A percentile compares a stretch with the other conserved stretches of the same genome.
These are phyloP conservation scores for Cuniculus paca DNA, from an alignment of 2,797 vertebrate genomes.

Conservation along the genomic window DNA sequence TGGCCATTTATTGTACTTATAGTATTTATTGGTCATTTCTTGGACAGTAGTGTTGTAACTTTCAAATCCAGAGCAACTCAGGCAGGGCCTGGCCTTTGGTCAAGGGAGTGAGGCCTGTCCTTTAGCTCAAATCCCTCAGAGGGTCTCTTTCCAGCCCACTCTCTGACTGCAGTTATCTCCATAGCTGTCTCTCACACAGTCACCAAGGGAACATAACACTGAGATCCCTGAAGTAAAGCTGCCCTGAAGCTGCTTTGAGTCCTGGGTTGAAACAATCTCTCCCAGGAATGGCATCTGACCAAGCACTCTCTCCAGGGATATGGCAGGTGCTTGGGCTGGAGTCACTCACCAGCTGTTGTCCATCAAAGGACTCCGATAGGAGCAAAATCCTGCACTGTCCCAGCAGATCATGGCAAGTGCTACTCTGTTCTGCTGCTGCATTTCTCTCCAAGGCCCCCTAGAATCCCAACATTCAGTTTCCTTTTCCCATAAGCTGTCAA, in stretches of 20 bases:
- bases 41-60: background rate
- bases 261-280: background rate
- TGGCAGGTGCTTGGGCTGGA: background rate
- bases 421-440: background rate
- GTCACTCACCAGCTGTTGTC: background rate
- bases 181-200: background rate
- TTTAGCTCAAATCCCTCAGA: background rate
- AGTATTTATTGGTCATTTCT: background rate
- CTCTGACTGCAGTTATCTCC: background rate
- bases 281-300: background rate
- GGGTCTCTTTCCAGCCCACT: background rate
- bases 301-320: background rate
- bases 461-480: background rate
- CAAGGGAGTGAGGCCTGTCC: background rate
- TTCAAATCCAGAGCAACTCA: background rate
- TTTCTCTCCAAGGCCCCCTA: background rate
- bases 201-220: background rate
- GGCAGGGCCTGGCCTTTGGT: background rate
- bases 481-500: background rate
- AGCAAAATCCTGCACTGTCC: background rate
- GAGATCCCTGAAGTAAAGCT: background rate
- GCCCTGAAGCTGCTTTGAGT: background rate
- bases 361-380: background rate
- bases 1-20: background rate
- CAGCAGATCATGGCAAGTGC: background rate